Percentiles rank a stretch among this genome's conserved stretches.
phyloP scores from a whole-genome alignment of 2,797 vertebrate species.

The Cossypha polioptera region DNA sequence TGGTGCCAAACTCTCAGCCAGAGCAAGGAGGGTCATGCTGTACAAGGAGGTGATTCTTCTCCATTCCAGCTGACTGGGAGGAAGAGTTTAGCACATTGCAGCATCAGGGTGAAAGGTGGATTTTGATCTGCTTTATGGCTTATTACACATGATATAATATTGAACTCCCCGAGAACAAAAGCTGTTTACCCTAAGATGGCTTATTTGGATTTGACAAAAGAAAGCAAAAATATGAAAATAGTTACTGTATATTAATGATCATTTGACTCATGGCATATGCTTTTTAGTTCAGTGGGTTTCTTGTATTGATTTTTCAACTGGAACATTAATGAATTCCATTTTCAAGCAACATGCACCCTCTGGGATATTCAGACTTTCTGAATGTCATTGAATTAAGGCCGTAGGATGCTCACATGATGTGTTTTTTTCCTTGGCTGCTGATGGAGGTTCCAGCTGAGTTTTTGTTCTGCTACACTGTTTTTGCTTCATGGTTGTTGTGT shows the following conservation, averaged over 20 bases:
- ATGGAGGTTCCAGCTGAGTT: constrained; percentile 45
- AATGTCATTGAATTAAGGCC: constrained; percentile 39
- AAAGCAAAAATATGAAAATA: neutral
- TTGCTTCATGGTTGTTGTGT: constrained; percentile 4
- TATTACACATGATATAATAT: neutral
- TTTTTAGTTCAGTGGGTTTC: constrained; percentile 50
- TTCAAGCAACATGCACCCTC: neutral
- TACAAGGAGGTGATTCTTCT: neutral
- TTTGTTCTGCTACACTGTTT: constrained; percentile 40
- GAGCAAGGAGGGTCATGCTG: neutral
- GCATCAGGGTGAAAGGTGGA: neutral
- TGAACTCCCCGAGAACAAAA: neutral
- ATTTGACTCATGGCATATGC: constrained; percentile 38
- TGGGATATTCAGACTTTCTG: constrained; percentile 35
- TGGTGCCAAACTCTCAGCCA: neutral
- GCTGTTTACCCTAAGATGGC: neutral
- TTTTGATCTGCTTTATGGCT: neutral
- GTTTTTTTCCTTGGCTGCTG: constrained; percentile 39
- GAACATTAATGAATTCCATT: constrained; percentile 61
- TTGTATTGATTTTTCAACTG: constrained; percentile 51
- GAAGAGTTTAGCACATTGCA: neutral
- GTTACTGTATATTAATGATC: constrained; percentile 13
- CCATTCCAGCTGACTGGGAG: neutral
- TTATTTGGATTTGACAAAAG: constrained; percentile 6
- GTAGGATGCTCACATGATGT: neutral